phyloP scores from a whole-genome alignment of 2,113 vertebrate species.

The Beaufortia kweichowensis region DNA sequence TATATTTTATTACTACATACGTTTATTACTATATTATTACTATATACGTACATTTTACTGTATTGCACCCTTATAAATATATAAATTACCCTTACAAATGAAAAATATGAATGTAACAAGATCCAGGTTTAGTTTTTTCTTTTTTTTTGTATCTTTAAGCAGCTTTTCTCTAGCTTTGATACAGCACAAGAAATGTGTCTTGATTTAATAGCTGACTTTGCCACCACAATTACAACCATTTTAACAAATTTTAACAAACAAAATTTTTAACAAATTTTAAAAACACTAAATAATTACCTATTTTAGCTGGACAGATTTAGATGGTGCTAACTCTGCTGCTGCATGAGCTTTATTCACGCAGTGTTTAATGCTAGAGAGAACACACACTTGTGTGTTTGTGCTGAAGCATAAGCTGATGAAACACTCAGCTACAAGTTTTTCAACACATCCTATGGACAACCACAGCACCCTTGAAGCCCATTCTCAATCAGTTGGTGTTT shows the following conservation, averaged over 20 bases:
- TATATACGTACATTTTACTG: too few species aligned
- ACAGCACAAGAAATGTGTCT: too few species aligned
- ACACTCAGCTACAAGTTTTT: constrained; percentile 63
- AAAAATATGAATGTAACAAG: too few species aligned
- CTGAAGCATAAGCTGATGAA: constrained; percentile 61
- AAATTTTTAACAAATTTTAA: background rate
- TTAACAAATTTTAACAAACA: constrained; percentile 8
- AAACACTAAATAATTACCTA: background rate
- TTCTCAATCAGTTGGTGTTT: constrained; percentile 59
- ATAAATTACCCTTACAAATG: too few species aligned
- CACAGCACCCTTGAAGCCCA: constrained; percentile 61
- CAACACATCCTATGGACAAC: constrained; percentile 59
- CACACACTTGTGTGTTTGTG: constrained; percentile 63
- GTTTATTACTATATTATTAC: too few species aligned
- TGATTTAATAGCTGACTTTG: background rate
- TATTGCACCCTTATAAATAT: too few species aligned
- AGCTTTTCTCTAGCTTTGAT: too few species aligned
- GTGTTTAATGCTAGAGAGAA: constrained; percentile 55
- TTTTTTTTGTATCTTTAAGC: too few species aligned
- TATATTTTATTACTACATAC: too few species aligned
- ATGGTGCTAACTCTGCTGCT: constrained; percentile 8
- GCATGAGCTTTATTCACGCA: constrained; percentile 42
- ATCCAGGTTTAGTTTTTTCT: too few species aligned
- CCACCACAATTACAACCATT: background rate
- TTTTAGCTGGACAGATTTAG: background rate